phyloP scores from a whole-genome alignment of 2,113 vertebrate species.

The Marmota flaviventris region DNA sequence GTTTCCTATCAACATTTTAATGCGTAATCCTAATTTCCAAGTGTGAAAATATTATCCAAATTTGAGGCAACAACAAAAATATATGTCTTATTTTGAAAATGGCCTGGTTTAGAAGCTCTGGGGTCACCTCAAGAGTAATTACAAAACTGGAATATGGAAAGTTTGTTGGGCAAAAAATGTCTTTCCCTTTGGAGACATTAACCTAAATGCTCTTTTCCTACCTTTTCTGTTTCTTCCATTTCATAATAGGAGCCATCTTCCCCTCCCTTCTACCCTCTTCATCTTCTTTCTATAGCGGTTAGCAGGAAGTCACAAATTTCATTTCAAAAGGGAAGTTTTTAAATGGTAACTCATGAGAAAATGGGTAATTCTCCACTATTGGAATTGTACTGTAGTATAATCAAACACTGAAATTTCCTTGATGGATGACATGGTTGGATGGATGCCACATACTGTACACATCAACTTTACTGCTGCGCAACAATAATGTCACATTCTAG shows the following conservation, averaged over 20 bases:
- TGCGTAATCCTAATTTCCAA: neutral
- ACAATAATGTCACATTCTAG: neutral
- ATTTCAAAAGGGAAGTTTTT: slow-evolving; percentile 61
- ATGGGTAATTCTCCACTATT: neutral
- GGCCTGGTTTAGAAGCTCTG: slow-evolving; percentile 40
- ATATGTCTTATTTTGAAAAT: neutral
- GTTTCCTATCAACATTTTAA: slow-evolving; percentile 13
- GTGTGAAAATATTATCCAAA: neutral
- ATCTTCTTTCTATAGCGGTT: slow-evolving; percentile 33
- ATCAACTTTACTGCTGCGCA: neutral
- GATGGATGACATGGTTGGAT: neutral
- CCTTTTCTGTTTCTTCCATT: slow-evolving; percentile 58
- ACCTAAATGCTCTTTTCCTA: slow-evolving; percentile 65
- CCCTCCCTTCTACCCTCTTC: neutral
- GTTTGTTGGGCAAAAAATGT: neutral
- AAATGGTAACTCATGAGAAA: slow-evolving; percentile 67
- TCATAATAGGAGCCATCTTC: neutral
- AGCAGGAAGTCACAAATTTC: slow-evolving; percentile 69
- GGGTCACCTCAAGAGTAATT: slow-evolving; percentile 36
- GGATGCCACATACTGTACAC: neutral
- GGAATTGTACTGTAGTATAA: neutral
- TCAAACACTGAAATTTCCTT: neutral
- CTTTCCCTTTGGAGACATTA: slow-evolving; percentile 51
- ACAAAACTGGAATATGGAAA: neutral
- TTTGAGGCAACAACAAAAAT: neutral